Conservation (phyloP, 64 coral and sea anemone species). For the Catalaphyllia jardinei region DNA sequence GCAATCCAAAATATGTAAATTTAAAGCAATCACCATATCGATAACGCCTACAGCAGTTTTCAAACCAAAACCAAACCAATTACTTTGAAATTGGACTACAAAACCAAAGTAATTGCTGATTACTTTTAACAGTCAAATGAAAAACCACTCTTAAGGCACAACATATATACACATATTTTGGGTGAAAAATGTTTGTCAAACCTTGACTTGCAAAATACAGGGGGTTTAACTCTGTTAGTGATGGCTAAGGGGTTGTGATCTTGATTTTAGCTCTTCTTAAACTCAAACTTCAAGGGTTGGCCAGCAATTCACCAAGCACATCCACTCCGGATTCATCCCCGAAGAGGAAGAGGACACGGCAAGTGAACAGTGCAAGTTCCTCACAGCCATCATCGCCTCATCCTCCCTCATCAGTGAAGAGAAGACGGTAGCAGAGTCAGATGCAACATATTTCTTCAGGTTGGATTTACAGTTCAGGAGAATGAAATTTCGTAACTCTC, state of each 20-base stretch:
- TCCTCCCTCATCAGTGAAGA: constrained; percentile 79
- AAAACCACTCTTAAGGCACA: no score
- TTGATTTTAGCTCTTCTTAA: constrained; percentile 83
- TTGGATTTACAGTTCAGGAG: background rate
- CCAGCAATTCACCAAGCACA: constrained; percentile 71
- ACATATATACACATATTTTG: no score
- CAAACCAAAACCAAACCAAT: no score
- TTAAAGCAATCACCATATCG: no score
- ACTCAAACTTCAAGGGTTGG: constrained; percentile 90
- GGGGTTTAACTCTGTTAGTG: no score
- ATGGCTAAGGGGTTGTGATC: constrained; percentile 1
- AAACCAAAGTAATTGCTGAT: no score
- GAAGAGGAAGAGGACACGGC: constrained; percentile 96
- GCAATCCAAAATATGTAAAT: no score
- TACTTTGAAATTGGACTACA: no score
- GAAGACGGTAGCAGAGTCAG: constrained; percentile 71
- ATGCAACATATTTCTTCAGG: background rate
- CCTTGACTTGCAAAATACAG: no score
- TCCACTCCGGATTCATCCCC: constrained; percentile 98
- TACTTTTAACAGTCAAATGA: no score
- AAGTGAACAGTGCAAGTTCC: constrained; percentile 91
- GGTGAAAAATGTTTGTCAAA: no score
- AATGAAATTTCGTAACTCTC: background rate
- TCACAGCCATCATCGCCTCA: constrained; percentile 98
- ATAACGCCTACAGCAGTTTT: no score